These are phyloP conservation scores for Ischnus inquisitorius DNA, from an alignment of 2,888 invertebrate genomes.

Conservation along the genomic window DNA sequence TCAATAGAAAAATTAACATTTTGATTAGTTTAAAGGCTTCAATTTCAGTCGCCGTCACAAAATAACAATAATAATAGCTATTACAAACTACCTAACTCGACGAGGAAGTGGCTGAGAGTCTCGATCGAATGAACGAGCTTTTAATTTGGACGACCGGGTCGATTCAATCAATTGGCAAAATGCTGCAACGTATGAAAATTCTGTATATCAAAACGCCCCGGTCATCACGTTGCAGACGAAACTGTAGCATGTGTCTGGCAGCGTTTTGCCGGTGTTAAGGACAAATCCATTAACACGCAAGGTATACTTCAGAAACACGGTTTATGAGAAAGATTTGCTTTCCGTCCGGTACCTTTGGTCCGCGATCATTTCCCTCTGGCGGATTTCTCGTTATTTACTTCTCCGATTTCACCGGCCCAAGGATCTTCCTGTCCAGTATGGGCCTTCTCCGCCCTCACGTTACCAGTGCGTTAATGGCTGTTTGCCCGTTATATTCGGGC, in stretches of 20 bases:
- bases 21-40: constrained; percentile 2
- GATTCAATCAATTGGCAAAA: not conserved
- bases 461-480: constrained; percentile 34
- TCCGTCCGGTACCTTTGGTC: constrained; percentile 29
- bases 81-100: no score
- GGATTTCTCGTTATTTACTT: constrained; percentile 37
- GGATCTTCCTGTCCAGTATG: not conserved
- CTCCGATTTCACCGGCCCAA: constrained; percentile 8
- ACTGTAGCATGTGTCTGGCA: constrained; percentile 2
- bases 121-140: no score
- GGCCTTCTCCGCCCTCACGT: not conserved
- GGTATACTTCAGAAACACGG: not conserved
- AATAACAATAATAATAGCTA: not conserved
- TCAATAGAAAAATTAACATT: constrained; percentile 8
- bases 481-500: constrained; percentile 1
- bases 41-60: not conserved
- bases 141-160: no score
- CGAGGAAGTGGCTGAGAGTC: no score
- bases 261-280: not conserved
- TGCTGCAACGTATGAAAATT: not conserved
- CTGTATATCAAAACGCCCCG: not conserved
- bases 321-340: constrained; percentile 2
- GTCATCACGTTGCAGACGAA: not conserved
- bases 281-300: constrained; percentile 2
- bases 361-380: constrained; percentile 34